Conservation (phyloP, 2,797 vertebrate species). For the Thamnophis elegans region DNA sequence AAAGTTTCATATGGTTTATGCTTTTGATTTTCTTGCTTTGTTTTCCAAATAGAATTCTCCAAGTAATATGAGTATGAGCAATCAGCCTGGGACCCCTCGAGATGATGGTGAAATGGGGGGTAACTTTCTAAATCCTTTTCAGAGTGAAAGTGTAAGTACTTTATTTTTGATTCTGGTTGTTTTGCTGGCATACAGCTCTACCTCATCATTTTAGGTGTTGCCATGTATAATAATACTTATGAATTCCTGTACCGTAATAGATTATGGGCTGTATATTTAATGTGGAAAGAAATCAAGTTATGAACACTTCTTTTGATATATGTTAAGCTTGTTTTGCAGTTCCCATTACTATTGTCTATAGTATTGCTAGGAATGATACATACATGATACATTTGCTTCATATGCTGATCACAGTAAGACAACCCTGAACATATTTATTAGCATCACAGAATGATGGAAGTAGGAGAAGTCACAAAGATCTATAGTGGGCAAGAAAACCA, state of each 20-base stretch:
- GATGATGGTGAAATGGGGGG: slow-evolving; percentile 97
- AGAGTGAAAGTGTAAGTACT: slow-evolving; percentile 94
- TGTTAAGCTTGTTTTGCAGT: neutral
- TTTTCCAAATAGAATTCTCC: slow-evolving; percentile 87
- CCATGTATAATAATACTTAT: neutral
- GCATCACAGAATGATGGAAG: neutral
- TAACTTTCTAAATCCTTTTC: slow-evolving; percentile 98
- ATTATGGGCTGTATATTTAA: neutral
- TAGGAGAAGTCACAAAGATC: neutral
- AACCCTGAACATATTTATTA: neutral
- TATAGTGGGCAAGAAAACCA: neutral
- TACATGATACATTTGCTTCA: neutral
- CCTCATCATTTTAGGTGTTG: neutral
- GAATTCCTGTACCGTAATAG: neutral
- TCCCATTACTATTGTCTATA: neutral
- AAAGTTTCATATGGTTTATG: slow-evolving; percentile 26
- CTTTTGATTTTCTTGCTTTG: slow-evolving; percentile 40
- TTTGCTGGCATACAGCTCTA: neutral
- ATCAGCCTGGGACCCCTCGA: slow-evolving; percentile 94
- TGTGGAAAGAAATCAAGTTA: neutral
- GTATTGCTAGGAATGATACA: neutral
- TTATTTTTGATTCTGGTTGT: slow-evolving; percentile 10
- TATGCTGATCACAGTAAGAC: neutral
- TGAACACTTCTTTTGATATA: neutral
- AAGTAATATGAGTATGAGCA: slow-evolving; percentile 97